Percentiles rank a stretch among this genome's conserved stretches.
Conservation (phyloP, 2,888 invertebrate species). For the Conus canariensis region DNA sequence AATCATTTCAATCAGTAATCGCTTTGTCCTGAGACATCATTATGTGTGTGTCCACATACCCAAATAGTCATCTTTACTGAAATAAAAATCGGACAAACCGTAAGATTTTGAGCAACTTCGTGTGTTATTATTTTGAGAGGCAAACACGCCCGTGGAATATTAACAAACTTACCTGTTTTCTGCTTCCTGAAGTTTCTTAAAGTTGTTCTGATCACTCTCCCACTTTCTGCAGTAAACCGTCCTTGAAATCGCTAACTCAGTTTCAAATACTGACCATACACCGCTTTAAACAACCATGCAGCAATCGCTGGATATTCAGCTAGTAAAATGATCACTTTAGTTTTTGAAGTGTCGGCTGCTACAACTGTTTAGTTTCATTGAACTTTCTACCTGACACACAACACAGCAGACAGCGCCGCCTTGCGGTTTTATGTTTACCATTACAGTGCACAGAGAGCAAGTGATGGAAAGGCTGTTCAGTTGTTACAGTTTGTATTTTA, state of each 20-base stretch:
- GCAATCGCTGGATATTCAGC: background rate
- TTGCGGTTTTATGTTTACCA: background rate
- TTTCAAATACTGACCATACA: background rate
- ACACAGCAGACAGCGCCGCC: conserved; percentile 24
- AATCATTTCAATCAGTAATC: too few species aligned
- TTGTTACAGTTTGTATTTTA: background rate
- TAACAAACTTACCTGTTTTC: background rate
- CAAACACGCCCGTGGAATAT: too few species aligned
- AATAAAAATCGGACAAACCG: too few species aligned
- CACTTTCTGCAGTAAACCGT: background rate
- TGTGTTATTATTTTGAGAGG: too few species aligned
- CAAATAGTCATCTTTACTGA: too few species aligned
- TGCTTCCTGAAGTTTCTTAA: conserved; percentile 1
- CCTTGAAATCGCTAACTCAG: background rate
- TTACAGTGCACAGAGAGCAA: background rate
- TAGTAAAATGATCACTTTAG: background rate
- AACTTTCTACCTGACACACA: background rate
- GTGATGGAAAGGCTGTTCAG: background rate
- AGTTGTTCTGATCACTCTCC: background rate
- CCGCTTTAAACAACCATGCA: background rate
- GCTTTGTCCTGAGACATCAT: too few species aligned
- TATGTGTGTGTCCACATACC: too few species aligned
- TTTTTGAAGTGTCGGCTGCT: conserved; percentile 11
- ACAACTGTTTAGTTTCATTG: conserved; percentile 10
- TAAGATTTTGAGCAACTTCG: too few species aligned